Evolutionary conservation across 35 echinoderm and acorn worm genomes (phyloP), one percentile per base, ranked within the genome.

Genomic region (Holothuria glaberrima): DNA sequence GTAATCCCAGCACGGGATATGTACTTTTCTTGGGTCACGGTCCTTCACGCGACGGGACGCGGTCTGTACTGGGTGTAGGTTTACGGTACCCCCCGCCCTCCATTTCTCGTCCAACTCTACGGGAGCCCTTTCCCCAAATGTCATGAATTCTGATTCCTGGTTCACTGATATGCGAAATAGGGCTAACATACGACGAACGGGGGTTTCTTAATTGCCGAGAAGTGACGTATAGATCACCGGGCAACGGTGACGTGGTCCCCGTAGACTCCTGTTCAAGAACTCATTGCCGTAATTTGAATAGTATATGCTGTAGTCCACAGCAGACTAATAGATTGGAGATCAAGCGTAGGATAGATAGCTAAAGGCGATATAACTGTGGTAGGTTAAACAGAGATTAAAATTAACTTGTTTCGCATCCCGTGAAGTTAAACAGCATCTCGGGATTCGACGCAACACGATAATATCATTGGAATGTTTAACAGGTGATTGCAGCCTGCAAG

Each of bases 101-200:
- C 58, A 83, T 83, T 83, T 59, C 79, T 83, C 79, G 79, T 83
- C 79, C 79, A 59, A 83, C 79, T 41, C 79, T 34, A 83, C 79
- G 79, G 79, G 79, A 83, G 48, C 79, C 79, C 79, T 83, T 83
- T 83, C 79, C 79, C 38, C n/a, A 83, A 83, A 83, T 83, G 79
- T 83, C 79, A 83, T 83, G 79, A 52, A 83, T 83, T 59, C 79
- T 57, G 79, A 83, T 83, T 41, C 38, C 27, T 34, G 29, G 63
- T 16, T 30, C 16, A 30, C 29, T 67, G 21, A 67, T 24, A 67
- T 67, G 63, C 6, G 29, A 30, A 30, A 22, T 67, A 45, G 33
- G n/a, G 72, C 46, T 66, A 44, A 21, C 21, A 34, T 76, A 16
- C 72, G 46, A 25, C 24, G 46, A 66, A 76, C 72, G 17, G 72